A percentile compares a stretch with the other conserved stretches of the same genome.
Evolutionary conservation across 2,113 vertebrate species (phyloP).

Genomic region (Paracanthobrama guichenoti): DNA sequence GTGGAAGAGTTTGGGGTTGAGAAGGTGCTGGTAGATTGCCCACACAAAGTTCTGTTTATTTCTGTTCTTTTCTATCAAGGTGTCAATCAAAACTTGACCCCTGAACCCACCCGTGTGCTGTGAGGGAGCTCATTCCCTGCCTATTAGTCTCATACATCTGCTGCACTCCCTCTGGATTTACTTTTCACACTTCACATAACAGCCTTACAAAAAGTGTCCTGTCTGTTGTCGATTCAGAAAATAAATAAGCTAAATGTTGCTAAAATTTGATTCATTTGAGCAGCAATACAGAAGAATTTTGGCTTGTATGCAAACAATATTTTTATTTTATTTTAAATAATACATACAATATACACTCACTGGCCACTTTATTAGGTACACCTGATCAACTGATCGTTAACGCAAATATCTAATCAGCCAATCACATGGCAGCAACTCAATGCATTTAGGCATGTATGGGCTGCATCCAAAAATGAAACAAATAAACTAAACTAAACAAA

Average conservation of each 20-base stretch:
- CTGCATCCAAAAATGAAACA: too few relatives aligned
- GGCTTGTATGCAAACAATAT: too few relatives aligned
- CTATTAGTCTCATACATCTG: background rate
- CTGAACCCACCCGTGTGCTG: background rate
- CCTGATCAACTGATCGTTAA: too few relatives aligned
- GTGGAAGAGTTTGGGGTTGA: background rate
- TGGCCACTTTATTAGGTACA: too few relatives aligned
- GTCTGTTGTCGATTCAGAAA: background rate
- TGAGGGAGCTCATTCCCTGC: background rate
- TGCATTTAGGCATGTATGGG: too few relatives aligned
- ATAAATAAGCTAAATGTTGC: background rate
- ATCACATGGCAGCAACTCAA: too few relatives aligned
- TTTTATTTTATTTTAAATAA: too few relatives aligned
- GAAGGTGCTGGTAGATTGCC: background rate
- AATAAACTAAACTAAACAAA: too few relatives aligned
- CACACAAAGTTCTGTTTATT: background rate
- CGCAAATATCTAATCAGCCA: too few relatives aligned
- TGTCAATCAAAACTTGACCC: slow-evolving; percentile 7
- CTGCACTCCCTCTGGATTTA: background rate
- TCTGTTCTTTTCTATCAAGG: slow-evolving; percentile 11
- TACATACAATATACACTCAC: too few relatives aligned
- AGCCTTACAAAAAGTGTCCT: background rate
- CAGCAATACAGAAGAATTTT: too few relatives aligned
- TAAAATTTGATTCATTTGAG: too few relatives aligned
- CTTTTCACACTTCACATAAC: background rate